Evolutionary conservation across 2,797 vertebrate genomes (phyloP).

Genomic region (Scyliorhinus canicula): DNA sequence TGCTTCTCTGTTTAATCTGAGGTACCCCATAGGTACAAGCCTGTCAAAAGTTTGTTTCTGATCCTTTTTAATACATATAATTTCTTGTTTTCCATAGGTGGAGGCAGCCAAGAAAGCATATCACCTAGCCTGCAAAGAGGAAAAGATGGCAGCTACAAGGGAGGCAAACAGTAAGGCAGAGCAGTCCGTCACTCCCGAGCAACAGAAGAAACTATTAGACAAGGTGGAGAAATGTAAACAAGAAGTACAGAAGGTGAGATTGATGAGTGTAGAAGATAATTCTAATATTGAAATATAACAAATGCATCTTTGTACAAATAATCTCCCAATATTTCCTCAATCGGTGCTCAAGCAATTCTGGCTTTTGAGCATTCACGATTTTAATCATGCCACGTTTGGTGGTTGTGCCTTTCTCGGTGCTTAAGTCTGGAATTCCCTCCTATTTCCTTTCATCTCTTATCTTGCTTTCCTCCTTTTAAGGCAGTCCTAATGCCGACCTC

Average conservation of each 20-base stretch:
- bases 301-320: not conserved
- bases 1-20: not conserved
- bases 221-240: conserved; percentile 94
- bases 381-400: not conserved
- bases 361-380: not conserved
- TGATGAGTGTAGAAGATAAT: not conserved
- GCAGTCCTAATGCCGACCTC: not conserved
- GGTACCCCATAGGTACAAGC: not conserved
- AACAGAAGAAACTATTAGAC: conserved; percentile 90
- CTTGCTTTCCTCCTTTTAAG: not conserved
- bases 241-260: conserved; percentile 81
- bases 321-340: not conserved
- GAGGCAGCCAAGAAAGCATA: conserved; percentile 88
- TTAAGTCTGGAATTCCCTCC: not conserved
- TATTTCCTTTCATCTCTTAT: not conserved
- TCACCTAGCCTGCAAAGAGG: conserved; percentile 92
- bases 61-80: not conserved
- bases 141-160: conserved; percentile 77
- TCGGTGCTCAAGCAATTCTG: not conserved
- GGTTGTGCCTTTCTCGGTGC: not conserved
- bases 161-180: conserved; percentile 83
- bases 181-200: conserved; percentile 72
- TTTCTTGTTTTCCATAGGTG: conserved; percentile 56
- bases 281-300: not conserved
- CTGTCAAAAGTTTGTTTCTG: not conserved